Evolutionary conservation across 1,140 invertebrate genomes (phyloP).

Genomic region (Heterodera carotae): DNA sequence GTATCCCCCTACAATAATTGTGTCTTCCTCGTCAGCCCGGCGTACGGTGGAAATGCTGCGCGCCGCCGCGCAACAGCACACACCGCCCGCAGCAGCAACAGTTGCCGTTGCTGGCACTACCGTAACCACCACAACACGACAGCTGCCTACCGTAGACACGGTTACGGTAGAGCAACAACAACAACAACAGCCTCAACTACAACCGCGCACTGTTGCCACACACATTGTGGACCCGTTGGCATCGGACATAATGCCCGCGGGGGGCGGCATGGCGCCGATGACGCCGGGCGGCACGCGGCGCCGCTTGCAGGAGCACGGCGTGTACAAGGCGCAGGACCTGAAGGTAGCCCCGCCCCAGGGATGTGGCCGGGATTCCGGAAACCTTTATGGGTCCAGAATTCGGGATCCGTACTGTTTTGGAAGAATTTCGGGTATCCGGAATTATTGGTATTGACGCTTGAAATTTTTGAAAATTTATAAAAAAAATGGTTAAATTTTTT

Average conservation of each 20-base stretch:
- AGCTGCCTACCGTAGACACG: constrained; percentile 12
- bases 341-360: no score
- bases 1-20: no score
- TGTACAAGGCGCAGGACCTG: constrained; percentile 40
- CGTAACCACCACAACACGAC: background rate
- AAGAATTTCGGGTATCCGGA: no score
- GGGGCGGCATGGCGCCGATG: constrained; percentile 38
- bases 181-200: background rate
- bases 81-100: background rate
- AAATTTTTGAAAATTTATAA: background rate
- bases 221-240: constrained; percentile 44
- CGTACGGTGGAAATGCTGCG: constrained; percentile 26
- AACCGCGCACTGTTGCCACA: constrained; percentile 17
- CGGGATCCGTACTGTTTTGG: no score
- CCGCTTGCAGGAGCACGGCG: constrained; percentile 47
- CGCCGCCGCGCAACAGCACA: constrained; percentile 1
- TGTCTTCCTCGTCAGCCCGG: no score
- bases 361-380: no score
- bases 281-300: constrained; percentile 49
- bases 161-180: background rate
- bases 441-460: no score
- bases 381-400: no score
- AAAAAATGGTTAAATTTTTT: background rate
- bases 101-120: background rate
- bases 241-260: constrained; percentile 33